Conservation (phyloP, 2,797 vertebrate genomes). For the Gobio occitaniae region DNA sequence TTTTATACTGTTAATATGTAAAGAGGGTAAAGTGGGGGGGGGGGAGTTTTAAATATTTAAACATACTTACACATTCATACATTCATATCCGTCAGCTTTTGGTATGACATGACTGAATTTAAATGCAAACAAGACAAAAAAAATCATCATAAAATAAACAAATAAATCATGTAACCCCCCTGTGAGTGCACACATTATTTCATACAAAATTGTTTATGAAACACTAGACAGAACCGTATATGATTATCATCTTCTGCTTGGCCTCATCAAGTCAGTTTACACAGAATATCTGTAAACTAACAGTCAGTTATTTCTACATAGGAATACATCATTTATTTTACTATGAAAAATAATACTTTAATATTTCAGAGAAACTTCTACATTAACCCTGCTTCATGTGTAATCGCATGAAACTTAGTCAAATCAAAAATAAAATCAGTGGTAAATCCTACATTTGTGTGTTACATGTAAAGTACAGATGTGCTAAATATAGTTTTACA, state of each 20-base stretch:
- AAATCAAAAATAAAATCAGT: not conserved
- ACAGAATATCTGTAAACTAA: not conserved
- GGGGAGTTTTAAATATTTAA: conserved; percentile 47
- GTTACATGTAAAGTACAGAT: conserved; percentile 69
- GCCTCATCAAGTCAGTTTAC: conserved; percentile 8
- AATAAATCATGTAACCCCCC: not conserved
- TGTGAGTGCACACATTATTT: conserved; percentile 14
- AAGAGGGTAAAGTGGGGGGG: not conserved
- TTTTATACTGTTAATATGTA: conserved; percentile 11
- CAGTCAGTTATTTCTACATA: conserved; percentile 11
- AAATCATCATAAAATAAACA: not conserved
- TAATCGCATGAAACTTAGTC: not conserved
- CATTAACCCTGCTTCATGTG: not conserved
- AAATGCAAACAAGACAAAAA: not conserved
- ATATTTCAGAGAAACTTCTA: conserved; percentile 29
- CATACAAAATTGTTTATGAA: not conserved
- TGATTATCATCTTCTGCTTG: not conserved
- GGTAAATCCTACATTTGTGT: conserved; percentile 51
- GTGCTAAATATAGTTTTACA: conserved; percentile 76
- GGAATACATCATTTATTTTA: not conserved
- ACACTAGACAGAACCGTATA: not conserved
- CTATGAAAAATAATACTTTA: not conserved
- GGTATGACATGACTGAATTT: conserved; percentile 35
- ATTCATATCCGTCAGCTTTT: conserved; percentile 61
- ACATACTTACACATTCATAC: conserved; percentile 65